Percentiles rank a stretch among this genome's conserved stretches.
Evolutionary conservation across 1,140 invertebrate species (phyloP).

Genomic region (Armadillidium nasatum): DNA sequence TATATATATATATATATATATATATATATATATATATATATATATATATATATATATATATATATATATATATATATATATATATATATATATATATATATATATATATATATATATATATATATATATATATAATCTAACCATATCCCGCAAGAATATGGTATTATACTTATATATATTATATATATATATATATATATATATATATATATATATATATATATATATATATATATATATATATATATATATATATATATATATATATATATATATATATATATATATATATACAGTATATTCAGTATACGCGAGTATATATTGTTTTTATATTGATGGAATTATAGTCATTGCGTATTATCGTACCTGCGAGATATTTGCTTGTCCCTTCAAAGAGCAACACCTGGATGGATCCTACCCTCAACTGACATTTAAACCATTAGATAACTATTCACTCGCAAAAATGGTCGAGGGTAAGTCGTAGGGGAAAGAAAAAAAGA

Average conservation of each 20-base stretch:
- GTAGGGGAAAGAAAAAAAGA: too few relatives aligned
- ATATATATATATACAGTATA: too few relatives aligned
- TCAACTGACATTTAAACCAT: not conserved
- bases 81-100: conserved; percentile 8
- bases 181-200: not conserved
- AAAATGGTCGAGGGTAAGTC: not conserved
- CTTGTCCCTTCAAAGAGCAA: not conserved
- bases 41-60: not conserved
- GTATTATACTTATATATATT: too few relatives aligned
- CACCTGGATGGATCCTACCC: not conserved
- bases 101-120: conserved; percentile 15
- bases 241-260: conserved; percentile 2
- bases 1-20: not conserved
- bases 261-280: too few relatives aligned
- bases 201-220: conserved; percentile 8
- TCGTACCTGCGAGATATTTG: not conserved
- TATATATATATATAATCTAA: not conserved
- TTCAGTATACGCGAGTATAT: not conserved
- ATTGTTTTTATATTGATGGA: not conserved
- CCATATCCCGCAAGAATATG: too few relatives aligned
- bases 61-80: not conserved
- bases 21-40: not conserved
- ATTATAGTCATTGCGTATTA: not conserved
- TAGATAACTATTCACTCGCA: not conserved
- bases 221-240: conserved; percentile 14